Evolutionary conservation across 2,888 invertebrate species (phyloP).

Genomic region (Amphiduros pacificus): DNA sequence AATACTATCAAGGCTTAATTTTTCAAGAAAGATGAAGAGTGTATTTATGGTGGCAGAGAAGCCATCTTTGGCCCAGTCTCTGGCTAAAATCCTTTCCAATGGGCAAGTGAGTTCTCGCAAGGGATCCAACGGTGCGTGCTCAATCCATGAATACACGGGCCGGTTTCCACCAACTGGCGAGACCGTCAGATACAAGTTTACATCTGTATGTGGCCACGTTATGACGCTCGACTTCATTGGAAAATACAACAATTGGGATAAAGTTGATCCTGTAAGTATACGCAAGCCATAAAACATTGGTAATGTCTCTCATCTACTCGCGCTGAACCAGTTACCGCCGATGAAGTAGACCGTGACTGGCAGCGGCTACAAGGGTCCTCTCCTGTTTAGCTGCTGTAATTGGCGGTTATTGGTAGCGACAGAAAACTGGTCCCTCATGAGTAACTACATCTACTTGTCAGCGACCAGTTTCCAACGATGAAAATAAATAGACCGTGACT

Average conservation of each 20-base stretch:
- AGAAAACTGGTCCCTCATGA: too few species aligned
- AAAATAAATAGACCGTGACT: too few species aligned
- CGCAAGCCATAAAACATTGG: too few species aligned
- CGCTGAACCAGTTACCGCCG: too few species aligned
- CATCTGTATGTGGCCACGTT: slow-evolving; percentile 98
- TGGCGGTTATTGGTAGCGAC: too few species aligned
- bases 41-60: slow-evolving; percentile 97
- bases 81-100: slow-evolving; percentile 91
- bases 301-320: neutral
- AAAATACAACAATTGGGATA: slow-evolving; percentile 98
- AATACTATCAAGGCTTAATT: neutral
- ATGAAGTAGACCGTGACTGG: too few species aligned
- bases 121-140: slow-evolving; percentile 88
- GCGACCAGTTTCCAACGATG: too few species aligned
- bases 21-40: slow-evolving; percentile 47
- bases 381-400: too few species aligned
- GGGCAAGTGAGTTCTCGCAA: slow-evolving; percentile 77
- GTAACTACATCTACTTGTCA: too few species aligned
- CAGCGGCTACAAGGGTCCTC: too few species aligned
- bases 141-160: slow-evolving; percentile 87
- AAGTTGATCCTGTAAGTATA: slow-evolving; percentile 84
- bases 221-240: slow-evolving; percentile 86
- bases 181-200: slow-evolving; percentile 74
- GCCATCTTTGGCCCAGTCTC: slow-evolving; percentile 93
- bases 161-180: slow-evolving; percentile 53